phyloP scores from a whole-genome alignment of 2,113 vertebrate genomes.

The Stomatorhinus ivindoensis region DNA sequence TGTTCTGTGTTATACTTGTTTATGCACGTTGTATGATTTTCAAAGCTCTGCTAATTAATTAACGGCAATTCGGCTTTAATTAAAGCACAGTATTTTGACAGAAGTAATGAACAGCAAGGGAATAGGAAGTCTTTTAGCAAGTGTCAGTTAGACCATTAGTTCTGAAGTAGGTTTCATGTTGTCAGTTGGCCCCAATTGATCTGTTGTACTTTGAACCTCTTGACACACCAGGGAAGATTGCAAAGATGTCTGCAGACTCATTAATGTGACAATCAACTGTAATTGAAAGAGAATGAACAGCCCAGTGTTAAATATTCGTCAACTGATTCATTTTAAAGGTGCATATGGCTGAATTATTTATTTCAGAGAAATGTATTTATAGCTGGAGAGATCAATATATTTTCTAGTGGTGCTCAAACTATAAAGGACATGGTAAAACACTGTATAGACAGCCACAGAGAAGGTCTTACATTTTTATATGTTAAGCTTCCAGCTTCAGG shows the following conservation, averaged over 20 bases:
- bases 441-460: not conserved
- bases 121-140: not conserved
- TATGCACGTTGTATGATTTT: not conserved
- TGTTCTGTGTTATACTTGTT: not conserved
- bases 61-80: not conserved
- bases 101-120: not conserved
- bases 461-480: not conserved
- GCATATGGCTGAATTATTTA: conserved; percentile 37
- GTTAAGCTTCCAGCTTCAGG: not conserved
- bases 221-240: not conserved
- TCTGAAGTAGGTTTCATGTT: not conserved
- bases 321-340: conserved; percentile 42
- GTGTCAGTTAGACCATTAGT: not conserved
- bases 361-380: conserved; percentile 19
- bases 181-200: not conserved
- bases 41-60: not conserved
- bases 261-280: conserved; percentile 27
- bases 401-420: conserved; percentile 27
- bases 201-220: not conserved
- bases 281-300: conserved; percentile 28
- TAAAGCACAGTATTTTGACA: not conserved
- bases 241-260: not conserved
- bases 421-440: not conserved
- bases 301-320: conserved; percentile 57
- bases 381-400: conserved; percentile 19